These are phyloP conservation scores for Rhegmatorhina hoffmannsi DNA, from an alignment of 2,113 vertebrate genomes.

Conservation along the genomic window DNA sequence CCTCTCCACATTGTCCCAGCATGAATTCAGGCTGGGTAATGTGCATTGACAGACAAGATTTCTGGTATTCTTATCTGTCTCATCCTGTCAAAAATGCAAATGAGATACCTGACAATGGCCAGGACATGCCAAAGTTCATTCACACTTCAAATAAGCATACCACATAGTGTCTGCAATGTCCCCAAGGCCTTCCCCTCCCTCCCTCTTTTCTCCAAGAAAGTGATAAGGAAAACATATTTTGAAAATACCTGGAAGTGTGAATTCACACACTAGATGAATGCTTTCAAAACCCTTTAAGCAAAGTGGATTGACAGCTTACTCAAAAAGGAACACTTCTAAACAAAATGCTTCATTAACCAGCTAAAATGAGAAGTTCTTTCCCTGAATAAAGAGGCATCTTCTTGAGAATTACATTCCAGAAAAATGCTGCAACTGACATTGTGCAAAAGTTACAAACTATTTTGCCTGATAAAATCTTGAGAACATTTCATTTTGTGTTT, in stretches of 20 bases:
- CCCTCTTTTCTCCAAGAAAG: background rate
- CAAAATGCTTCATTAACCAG: slow-evolving; percentile 38
- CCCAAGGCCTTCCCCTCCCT: background rate
- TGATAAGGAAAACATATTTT: slow-evolving; percentile 7
- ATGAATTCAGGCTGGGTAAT: background rate
- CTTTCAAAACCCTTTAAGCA: slow-evolving; percentile 28
- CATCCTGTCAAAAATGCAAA: slow-evolving; percentile 9
- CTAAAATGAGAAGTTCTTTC: background rate
- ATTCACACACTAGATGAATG: background rate
- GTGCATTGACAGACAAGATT: background rate
- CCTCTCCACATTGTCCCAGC: background rate
- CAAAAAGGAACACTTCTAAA: slow-evolving; percentile 1
- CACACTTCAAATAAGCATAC: background rate
- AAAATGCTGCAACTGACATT: background rate
- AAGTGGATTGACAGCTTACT: slow-evolving; percentile 21
- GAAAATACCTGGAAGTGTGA: background rate
- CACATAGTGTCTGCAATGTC: background rate
- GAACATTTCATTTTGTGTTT: background rate
- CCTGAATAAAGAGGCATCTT: background rate
- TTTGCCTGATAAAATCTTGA: slow-evolving; percentile 24
- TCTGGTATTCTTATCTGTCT: background rate
- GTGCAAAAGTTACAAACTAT: slow-evolving; percentile 22
- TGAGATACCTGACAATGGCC: background rate
- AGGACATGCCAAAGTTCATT: background rate
- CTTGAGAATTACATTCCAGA: background rate